phyloP scores from a whole-genome alignment of 2,113 vertebrate genomes.

The Anthoscopus minutus region DNA sequence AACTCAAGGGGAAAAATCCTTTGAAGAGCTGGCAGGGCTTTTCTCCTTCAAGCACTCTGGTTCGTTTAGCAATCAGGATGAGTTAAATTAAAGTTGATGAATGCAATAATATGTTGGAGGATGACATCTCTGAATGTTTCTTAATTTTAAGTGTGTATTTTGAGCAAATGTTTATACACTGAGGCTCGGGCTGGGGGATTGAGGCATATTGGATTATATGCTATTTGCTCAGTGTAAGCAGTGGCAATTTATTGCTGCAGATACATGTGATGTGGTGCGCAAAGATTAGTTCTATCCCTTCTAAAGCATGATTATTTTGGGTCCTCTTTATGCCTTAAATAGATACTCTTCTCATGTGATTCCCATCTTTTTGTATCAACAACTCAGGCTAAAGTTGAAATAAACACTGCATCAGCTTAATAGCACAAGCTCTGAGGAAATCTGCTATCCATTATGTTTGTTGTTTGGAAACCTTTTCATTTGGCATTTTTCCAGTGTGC shows the following conservation, averaged over 20 bases:
- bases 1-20: neutral
- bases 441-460: neutral
- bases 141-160: neutral
- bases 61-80: neutral
- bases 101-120: neutral
- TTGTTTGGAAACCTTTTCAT: neutral
- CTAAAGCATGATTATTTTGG: conserved; percentile 45
- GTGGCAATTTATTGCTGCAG: conserved; percentile 7
- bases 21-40: neutral
- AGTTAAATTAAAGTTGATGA: neutral
- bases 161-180: neutral
- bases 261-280: neutral
- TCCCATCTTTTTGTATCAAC: conserved; percentile 44
- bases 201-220: neutral
- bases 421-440: neutral
- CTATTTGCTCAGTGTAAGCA: conserved; percentile 5
- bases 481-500: neutral
- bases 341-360: conserved; percentile 34
- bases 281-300: conserved; percentile 52
- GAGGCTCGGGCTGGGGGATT: neutral
- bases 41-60: neutral
- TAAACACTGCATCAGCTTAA: conserved; percentile 33
- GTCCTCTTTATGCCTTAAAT: conserved; percentile 39
- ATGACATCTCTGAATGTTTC: neutral
- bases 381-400: conserved; percentile 42